phyloP scores from a whole-genome alignment of 2,113 vertebrate genomes.

The Mormyrus lacerda region DNA sequence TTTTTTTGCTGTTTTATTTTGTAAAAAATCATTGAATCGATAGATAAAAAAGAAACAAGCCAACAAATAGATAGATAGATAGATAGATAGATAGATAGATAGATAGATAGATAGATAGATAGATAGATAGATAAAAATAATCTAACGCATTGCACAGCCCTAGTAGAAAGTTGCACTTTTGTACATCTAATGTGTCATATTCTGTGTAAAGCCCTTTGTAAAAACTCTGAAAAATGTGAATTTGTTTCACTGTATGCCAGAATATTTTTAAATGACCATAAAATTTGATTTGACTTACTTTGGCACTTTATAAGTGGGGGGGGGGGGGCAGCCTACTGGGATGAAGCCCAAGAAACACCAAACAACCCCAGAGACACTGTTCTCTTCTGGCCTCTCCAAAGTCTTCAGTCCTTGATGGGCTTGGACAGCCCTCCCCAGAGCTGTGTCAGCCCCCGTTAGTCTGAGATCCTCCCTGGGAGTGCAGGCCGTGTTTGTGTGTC shows the following conservation, averaged over 20 bases:
- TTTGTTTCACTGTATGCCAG: not conserved
- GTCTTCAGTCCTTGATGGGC: not conserved
- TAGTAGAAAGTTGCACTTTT: not conserved
- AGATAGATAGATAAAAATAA: not conserved
- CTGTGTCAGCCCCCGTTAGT: not conserved
- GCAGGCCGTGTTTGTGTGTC: slow-evolving; percentile 1
- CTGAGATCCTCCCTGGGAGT: not conserved
- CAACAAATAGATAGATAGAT: not conserved
- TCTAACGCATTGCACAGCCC: not conserved
- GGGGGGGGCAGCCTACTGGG: not conserved
- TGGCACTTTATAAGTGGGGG: not conserved
- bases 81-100: not conserved
- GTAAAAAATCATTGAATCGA: not conserved
- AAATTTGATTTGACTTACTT: not conserved
- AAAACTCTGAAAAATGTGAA: not conserved
- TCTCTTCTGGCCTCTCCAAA: not conserved
- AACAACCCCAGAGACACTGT: not conserved
- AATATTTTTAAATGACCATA: not conserved
- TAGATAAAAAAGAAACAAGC: not conserved
- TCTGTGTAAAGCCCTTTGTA: not conserved
- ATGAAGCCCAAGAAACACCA: not conserved
- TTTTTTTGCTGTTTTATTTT: not conserved
- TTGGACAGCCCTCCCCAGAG: not conserved
- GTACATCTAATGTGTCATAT: not conserved
- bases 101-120: not conserved